phyloP scores from a whole-genome alignment of 2,797 vertebrate species.

The Prunella strophiata region DNA sequence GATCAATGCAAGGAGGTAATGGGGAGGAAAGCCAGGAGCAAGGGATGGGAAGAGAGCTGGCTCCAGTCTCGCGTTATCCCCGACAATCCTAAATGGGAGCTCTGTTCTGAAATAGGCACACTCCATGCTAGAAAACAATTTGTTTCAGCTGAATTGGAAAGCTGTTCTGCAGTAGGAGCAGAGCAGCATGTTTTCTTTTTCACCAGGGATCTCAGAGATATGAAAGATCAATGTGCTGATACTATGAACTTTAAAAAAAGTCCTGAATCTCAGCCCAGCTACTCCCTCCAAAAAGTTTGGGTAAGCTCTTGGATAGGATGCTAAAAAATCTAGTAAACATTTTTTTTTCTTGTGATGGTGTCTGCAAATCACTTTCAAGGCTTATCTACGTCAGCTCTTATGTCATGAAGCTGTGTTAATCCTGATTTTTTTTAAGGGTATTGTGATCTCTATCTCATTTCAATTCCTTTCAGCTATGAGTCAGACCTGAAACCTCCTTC shows the following conservation, averaged over 20 bases:
- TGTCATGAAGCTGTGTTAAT: background rate
- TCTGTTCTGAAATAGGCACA: background rate
- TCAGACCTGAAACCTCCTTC: background rate
- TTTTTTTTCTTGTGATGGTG: background rate
- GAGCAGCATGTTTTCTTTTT: background rate
- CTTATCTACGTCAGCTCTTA: background rate
- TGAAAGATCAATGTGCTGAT: background rate
- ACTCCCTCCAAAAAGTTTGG: background rate
- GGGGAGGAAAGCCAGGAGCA: background rate
- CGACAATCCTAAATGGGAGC: background rate
- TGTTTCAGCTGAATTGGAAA: background rate
- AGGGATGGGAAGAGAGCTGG: background rate
- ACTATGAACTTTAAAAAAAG: background rate
- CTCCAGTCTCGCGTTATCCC: background rate
- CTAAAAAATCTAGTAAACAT: background rate
- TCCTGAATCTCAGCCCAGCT: background rate
- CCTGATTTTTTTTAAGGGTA: background rate
- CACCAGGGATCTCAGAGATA: background rate
- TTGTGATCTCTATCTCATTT: background rate
- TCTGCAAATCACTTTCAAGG: background rate
- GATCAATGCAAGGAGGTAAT: background rate
- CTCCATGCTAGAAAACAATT: background rate
- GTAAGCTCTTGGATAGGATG: background rate
- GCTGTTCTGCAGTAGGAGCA: background rate
- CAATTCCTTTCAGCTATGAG: background rate